These are phyloP conservation scores for Harpegnathos saltator DNA, from an alignment of 1,140 invertebrate genomes.

Conservation along the genomic window DNA sequence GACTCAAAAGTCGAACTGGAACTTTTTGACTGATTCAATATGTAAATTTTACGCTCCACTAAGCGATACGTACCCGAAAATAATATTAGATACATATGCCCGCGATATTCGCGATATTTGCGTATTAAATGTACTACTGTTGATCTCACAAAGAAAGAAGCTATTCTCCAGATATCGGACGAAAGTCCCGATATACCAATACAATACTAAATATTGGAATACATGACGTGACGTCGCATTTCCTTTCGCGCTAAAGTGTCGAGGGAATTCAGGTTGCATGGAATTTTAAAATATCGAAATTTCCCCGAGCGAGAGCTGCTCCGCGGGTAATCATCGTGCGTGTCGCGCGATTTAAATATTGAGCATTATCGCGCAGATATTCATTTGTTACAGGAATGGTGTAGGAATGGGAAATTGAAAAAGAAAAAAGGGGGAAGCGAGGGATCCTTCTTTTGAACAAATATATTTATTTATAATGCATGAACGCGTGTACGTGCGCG, in stretches of 20 bases:
- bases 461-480: neutral
- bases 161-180: neutral
- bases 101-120: neutral
- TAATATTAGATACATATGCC: neutral
- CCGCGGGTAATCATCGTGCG: neutral
- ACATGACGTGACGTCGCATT: neutral
- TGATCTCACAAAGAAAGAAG: neutral
- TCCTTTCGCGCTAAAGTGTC: conserved; percentile 7
- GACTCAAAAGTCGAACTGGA: too few relatives aligned
- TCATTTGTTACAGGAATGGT: conserved; percentile 1
- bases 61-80: too few relatives aligned
- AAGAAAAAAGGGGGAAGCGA: neutral
- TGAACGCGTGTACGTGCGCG: too few relatives aligned
- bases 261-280: neutral
- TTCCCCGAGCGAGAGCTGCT: neutral
- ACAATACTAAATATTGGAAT: conserved; percentile 41
- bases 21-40: too few relatives aligned
- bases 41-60: too few relatives aligned
- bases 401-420: neutral
- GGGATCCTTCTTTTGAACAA: neutral
- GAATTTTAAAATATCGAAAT: conserved; percentile 36
- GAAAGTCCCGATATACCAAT: neutral
- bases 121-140: neutral
- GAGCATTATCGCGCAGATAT: neutral
- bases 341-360: conserved; percentile 7